phyloP scores from a whole-genome alignment of 1,140 invertebrate species.

The Pseudachorutes palmiensis region DNA sequence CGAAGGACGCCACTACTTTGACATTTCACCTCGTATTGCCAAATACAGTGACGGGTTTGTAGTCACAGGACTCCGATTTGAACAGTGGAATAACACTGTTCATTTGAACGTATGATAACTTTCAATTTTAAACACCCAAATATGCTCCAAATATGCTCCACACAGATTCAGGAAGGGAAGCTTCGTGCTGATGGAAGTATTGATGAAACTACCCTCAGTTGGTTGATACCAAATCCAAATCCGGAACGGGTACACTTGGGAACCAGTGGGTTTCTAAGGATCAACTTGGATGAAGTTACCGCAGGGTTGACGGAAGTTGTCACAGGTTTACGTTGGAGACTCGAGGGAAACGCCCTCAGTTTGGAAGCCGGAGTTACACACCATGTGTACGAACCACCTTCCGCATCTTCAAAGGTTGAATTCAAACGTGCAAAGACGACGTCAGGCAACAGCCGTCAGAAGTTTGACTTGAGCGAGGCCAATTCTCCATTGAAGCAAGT shows the following conservation, averaged over 20 bases:
- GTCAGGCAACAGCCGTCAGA: not conserved
- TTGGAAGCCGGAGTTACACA: not conserved
- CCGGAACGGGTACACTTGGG: not conserved
- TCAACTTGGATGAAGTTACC: conserved; percentile 19
- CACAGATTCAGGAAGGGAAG: conserved; percentile 19
- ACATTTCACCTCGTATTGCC: not conserved
- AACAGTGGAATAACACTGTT: conserved; percentile 11
- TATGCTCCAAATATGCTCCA: not conserved
- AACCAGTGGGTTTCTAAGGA: conserved; percentile 10
- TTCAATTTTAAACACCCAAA: not conserved
- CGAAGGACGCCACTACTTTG: conserved; percentile 18
- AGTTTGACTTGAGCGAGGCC: conserved; percentile 10
- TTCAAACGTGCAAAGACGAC: not conserved
- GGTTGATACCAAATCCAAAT: not conserved
- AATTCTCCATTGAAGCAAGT: conserved; percentile 8
- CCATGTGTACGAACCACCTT: not conserved
- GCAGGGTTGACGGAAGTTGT: conserved; percentile 4
- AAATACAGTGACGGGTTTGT: conserved; percentile 5
- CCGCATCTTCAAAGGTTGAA: not conserved
- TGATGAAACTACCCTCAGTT: conserved; percentile 4
- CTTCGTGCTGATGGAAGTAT: conserved; percentile 14
- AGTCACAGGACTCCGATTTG: conserved; percentile 16
- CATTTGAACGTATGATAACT: conserved; percentile 18
- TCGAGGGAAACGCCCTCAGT: not conserved
- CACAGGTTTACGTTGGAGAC: conserved; percentile 19